Percentiles rank a stretch among this genome's conserved stretches.
phyloP scores from a whole-genome alignment of 2,888 invertebrate genomes.

The Brachyopa scutellaris region DNA sequence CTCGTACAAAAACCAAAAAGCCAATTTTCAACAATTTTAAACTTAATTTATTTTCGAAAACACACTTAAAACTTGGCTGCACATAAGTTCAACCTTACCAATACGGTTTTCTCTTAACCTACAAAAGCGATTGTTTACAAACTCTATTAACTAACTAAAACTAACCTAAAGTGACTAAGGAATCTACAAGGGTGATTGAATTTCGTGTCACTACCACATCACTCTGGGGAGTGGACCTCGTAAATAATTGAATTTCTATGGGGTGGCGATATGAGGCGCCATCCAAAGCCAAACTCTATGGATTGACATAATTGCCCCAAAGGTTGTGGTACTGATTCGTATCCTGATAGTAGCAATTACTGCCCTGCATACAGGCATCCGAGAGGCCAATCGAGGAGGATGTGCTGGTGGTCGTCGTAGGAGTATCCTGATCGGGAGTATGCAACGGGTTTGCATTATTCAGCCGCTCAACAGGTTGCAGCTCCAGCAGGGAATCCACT shows the following conservation, averaged over 20 bases:
- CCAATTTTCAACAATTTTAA: constrained; percentile 10
- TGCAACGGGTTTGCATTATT: constrained; percentile 47
- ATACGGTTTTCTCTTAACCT: constrained; percentile 21
- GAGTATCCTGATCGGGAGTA: constrained; percentile 38
- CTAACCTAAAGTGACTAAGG: constrained; percentile 59
- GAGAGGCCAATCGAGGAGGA: constrained; percentile 33
- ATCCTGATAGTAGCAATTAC: constrained; percentile 64
- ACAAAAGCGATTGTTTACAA: constrained; percentile 46
- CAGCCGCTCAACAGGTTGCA: constrained; percentile 74
- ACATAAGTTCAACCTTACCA: constrained; percentile 16
- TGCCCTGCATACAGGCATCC: constrained; percentile 37
- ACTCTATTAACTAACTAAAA: constrained; percentile 47
- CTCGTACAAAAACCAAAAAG: background rate
- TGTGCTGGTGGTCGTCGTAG: constrained; percentile 7
- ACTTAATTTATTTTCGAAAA: constrained; percentile 53
- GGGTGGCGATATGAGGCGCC: no score
- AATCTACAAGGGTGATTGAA: constrained; percentile 50
- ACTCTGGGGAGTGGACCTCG: constrained; percentile 9
- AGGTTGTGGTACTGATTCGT: constrained; percentile 76
- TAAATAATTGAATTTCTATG: constrained; percentile 44
- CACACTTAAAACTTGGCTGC: constrained; percentile 28
- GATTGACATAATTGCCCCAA: constrained; percentile 79
- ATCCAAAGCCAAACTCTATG: constrained; percentile 74
- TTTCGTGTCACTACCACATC: constrained; percentile 24
- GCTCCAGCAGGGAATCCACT: constrained; percentile 74